These are phyloP conservation scores for Crenichthys baileyi DNA, from an alignment of 2,797 vertebrate genomes.

Conservation along the genomic window DNA sequence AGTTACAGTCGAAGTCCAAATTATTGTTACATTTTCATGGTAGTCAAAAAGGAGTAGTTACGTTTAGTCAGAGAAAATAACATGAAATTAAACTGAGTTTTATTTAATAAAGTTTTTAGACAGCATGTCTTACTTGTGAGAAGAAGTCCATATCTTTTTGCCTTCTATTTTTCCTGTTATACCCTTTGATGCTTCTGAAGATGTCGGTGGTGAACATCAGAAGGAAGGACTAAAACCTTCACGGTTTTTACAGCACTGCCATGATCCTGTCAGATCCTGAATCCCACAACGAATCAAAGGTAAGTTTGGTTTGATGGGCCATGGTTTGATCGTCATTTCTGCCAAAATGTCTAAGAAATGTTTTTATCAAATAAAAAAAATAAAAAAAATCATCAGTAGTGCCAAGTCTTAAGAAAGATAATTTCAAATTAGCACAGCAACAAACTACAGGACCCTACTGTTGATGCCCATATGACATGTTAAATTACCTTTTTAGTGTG, in stretches of 20 bases:
- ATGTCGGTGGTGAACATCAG: not conserved
- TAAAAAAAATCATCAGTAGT: not conserved
- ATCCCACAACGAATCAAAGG: not conserved
- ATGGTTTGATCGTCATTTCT: not conserved
- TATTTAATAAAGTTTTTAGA: not conserved
- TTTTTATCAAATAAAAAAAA: slow-evolving; percentile 1
- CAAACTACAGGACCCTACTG: no score
- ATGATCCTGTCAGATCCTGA: not conserved
- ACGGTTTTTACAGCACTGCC: not conserved
- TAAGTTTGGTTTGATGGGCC: not conserved
- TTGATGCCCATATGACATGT: not conserved
- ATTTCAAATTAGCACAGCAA: not conserved
- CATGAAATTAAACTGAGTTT: not conserved
- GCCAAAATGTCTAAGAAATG: not conserved
- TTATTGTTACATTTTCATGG: no score
- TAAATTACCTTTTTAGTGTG: not conserved
- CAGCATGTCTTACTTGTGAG: not conserved
- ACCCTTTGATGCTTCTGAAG: not conserved
- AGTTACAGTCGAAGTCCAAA: no score
- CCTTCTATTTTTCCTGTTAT: not conserved
- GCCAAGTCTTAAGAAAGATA: not conserved
- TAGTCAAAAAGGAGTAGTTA: not conserved
- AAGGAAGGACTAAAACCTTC: not conserved
- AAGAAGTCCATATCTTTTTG: not conserved
- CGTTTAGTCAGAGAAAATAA: not conserved